Conservation (phyloP, 2,797 vertebrate genomes). For the Gallinago stenura region DNA sequence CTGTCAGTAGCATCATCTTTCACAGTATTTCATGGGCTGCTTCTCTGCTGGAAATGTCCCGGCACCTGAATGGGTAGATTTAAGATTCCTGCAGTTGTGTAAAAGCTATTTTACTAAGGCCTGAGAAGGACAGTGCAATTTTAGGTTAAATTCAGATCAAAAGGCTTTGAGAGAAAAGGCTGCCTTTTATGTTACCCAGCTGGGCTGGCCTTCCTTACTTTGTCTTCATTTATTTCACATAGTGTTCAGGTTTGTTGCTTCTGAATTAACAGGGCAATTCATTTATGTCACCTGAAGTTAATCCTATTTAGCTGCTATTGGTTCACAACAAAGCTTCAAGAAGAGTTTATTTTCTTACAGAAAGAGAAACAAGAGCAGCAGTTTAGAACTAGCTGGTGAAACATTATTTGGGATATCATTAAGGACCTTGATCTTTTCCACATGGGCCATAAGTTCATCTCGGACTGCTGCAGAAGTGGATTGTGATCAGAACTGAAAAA, state of each 20-base stretch:
- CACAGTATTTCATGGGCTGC: background rate
- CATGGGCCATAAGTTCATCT: background rate
- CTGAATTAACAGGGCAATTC: background rate
- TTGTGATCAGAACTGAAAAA: background rate
- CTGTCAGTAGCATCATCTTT: background rate
- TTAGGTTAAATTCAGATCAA: constrained; percentile 9
- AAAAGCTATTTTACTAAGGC: background rate
- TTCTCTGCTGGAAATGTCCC: background rate
- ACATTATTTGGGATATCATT: background rate
- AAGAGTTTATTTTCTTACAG: background rate
- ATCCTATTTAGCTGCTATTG: background rate
- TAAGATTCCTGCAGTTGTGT: background rate
- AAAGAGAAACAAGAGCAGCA: background rate
- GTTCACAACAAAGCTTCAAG: background rate
- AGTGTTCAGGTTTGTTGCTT: background rate
- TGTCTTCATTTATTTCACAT: background rate
- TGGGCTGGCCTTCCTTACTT: background rate
- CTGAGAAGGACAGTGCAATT: background rate
- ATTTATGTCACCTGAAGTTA: background rate
- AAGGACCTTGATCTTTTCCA: background rate
- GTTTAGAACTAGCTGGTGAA: background rate
- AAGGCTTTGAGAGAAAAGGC: background rate
- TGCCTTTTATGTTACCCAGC: background rate
- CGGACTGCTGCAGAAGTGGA: background rate
- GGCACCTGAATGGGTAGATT: background rate